phyloP scores from a whole-genome alignment of 2,113 vertebrate genomes.

The Eurystomus gularis region DNA sequence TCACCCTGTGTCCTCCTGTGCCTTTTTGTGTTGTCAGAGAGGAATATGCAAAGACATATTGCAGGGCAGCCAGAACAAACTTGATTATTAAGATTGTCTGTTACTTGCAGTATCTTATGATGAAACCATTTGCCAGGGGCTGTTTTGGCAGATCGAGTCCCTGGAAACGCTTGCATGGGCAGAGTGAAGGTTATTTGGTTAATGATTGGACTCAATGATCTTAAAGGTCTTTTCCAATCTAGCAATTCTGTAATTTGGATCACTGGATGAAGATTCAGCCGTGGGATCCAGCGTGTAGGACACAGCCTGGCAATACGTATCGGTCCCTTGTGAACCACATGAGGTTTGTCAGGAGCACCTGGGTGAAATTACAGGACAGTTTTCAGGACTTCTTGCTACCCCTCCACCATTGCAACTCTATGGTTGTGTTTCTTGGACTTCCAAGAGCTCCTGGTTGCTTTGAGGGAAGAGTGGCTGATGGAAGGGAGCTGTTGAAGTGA shows the following conservation, averaged over 20 bases:
- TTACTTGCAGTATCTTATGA: not conserved
- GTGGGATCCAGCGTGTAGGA: accelerated
- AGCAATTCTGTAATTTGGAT: not conserved
- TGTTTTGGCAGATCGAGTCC: not conserved
- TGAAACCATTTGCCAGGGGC: not conserved
- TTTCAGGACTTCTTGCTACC: not conserved
- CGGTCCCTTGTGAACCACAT: accelerated
- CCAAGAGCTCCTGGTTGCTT: not conserved
- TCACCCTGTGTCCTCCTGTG: not conserved
- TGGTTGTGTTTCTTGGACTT: not conserved
- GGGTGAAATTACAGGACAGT: not conserved
- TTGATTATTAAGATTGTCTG: not conserved
- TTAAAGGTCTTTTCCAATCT: too few relatives aligned
- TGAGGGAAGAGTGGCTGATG: not conserved
- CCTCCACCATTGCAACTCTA: not conserved
- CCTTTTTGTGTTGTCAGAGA: not conserved
- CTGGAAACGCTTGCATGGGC: not conserved
- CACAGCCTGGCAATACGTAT: not conserved
- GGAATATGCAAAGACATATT: not conserved
- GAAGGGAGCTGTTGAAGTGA: not conserved
- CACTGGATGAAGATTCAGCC: not conserved
- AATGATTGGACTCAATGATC: too few relatives aligned
- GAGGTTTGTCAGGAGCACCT: not conserved
- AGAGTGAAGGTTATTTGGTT: not conserved
- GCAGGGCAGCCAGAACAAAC: not conserved